Conservation (phyloP, 53 echinoderm and acorn worm genomes). For the Echinometra lucunter region DNA sequence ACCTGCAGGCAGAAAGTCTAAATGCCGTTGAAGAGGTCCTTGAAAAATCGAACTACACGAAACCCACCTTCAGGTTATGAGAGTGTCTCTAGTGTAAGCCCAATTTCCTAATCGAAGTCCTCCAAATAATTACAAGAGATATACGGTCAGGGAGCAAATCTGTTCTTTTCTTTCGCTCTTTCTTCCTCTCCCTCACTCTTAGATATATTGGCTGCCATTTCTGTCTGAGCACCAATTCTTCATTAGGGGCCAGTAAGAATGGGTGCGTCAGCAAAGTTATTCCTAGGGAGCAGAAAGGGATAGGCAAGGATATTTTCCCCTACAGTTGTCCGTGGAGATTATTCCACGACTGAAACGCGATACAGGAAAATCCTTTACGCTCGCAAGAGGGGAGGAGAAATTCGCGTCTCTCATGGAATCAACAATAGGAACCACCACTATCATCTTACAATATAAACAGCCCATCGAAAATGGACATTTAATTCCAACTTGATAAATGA, state of each 20-base stretch:
- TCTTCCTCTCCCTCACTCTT: conserved; percentile 1
- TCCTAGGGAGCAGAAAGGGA: not conserved
- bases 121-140: conserved; percentile 41
- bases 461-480: conserved; percentile 57
- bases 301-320: conserved; percentile 9
- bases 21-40: not conserved
- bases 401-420: not conserved
- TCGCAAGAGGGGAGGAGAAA: not conserved
- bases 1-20: conserved; percentile 23
- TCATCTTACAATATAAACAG: conserved; percentile 57
- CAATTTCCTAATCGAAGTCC: conserved; percentile 34
- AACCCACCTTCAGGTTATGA: conserved; percentile 20
- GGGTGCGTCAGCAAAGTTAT: conserved; percentile 35
- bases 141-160: conserved; percentile 28
- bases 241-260: conserved; percentile 38
- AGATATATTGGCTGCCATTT: conserved; percentile 52
- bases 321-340: conserved; percentile 43
- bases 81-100: not conserved
- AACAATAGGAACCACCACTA: not conserved
- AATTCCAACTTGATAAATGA: conserved; percentile 58
- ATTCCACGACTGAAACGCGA: conserved; percentile 49
- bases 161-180: not conserved
- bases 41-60: not conserved
- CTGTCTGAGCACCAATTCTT: conserved; percentile 39
- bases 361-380: conserved; percentile 44